Evolutionary conservation across 2,888 invertebrate species (phyloP).

Genomic region (Lobophora halterata): DNA sequence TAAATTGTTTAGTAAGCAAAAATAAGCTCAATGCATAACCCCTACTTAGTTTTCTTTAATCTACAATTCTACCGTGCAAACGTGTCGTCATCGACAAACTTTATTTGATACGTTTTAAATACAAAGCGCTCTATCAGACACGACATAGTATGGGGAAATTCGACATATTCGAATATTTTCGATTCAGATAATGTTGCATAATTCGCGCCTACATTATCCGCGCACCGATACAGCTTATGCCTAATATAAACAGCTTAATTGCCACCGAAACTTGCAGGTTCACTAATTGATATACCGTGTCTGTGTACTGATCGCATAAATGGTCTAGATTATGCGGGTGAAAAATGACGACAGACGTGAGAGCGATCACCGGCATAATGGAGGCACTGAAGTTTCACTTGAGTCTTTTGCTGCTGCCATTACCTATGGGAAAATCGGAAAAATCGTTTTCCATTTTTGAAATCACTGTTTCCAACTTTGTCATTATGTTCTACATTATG

Average conservation of each 20-base stretch:
- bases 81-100: slow-evolving; percentile 8
- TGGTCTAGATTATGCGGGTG: slow-evolving; percentile 27
- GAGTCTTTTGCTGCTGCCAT: slow-evolving; percentile 54
- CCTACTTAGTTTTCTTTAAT: too few relatives aligned
- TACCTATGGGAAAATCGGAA: slow-evolving; percentile 48
- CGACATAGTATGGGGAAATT: slow-evolving; percentile 5
- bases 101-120: slow-evolving; percentile 13
- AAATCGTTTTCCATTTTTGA: slow-evolving; percentile 49
- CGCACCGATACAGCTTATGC: slow-evolving; percentile 36
- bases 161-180: neutral
- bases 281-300: slow-evolving; percentile 55
- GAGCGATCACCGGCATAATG: slow-evolving; percentile 51
- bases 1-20: too few relatives aligned
- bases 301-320: slow-evolving; percentile 42
- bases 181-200: neutral
- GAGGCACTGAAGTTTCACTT: slow-evolving; percentile 53
- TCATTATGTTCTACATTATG: too few relatives aligned
- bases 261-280: slow-evolving; percentile 53
- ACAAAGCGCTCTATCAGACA: slow-evolving; percentile 11
- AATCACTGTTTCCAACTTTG: slow-evolving; percentile 50
- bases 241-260: slow-evolving; percentile 54
- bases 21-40: too few relatives aligned
- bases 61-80: too few relatives aligned
- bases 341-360: slow-evolving; percentile 31
- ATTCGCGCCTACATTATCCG: slow-evolving; percentile 25